A percentile compares a stretch with the other conserved stretches of the same genome.
These are phyloP conservation scores for Drosophila merina DNA, from an alignment of 2,888 invertebrate species.

Conservation along the genomic window DNA sequence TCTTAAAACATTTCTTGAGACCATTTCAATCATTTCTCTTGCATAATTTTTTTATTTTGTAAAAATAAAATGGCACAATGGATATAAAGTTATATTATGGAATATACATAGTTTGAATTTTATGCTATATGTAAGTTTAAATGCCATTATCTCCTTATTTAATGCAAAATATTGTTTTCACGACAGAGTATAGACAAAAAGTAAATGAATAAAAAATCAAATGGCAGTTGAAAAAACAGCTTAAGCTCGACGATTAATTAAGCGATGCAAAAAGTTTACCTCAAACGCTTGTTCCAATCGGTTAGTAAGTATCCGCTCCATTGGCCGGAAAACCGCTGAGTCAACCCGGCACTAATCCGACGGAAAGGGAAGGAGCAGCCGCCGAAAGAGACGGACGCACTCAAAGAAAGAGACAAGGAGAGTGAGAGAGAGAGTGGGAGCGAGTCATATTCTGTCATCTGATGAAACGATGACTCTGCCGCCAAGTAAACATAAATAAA, in stretches of 20 bases:
- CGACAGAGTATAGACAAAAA: no score
- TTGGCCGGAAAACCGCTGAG: constrained; percentile 36
- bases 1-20: no score
- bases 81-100: no score
- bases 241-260: not conserved
- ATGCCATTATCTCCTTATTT: no score
- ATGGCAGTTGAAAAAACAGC: no score
- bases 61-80: no score
- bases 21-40: no score
- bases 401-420: constrained; percentile 14
- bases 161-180: no score
- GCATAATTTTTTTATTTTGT: no score
- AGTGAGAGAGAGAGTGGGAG: constrained; percentile 16
- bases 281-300: not conserved
- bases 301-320: constrained; percentile 8
- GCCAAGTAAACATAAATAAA: constrained; percentile 65
- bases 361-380: constrained; percentile 11
- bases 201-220: no score
- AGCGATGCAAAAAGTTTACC: not conserved
- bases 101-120: no score
- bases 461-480: constrained; percentile 28
- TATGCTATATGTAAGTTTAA: no score
- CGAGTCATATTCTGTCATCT: constrained; percentile 42
- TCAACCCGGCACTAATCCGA: constrained; percentile 35
- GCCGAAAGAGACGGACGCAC: not conserved